Percentiles rank a stretch among this genome's conserved stretches.
These are phyloP conservation scores for Thymelicus lineola DNA, from an alignment of 2,888 invertebrate genomes.

Conservation along the genomic window DNA sequence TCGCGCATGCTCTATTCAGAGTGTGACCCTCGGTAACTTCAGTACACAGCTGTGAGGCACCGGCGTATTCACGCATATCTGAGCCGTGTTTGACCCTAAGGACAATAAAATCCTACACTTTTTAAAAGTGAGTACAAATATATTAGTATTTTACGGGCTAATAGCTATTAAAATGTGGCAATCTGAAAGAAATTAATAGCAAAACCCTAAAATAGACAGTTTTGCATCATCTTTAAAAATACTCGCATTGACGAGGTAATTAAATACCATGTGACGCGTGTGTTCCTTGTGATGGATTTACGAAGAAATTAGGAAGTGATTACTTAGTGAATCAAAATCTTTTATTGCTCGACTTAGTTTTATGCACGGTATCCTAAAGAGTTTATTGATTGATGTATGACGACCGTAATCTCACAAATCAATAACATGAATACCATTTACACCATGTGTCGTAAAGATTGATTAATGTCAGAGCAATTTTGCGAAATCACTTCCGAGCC, in stretches of 20 bases:
- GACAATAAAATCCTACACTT: slow-evolving; percentile 76
- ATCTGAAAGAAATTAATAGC: background rate
- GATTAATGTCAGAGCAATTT: slow-evolving; percentile 11
- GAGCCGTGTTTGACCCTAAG: slow-evolving; percentile 54
- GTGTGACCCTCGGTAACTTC: slow-evolving; percentile 67
- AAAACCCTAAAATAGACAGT: slow-evolving; percentile 32
- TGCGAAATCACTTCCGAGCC: background rate
- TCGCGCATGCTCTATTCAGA: slow-evolving; percentile 78
- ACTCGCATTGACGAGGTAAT: slow-evolving; percentile 23
- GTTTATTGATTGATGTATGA: slow-evolving; percentile 9
- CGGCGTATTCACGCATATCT: slow-evolving; percentile 45
- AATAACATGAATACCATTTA: slow-evolving; percentile 57
- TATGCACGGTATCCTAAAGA: background rate
- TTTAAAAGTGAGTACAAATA: slow-evolving; percentile 69
- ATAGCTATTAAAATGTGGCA: background rate
- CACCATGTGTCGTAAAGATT: slow-evolving; percentile 55
- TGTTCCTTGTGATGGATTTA: slow-evolving; percentile 5
- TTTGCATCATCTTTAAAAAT: slow-evolving; percentile 39
- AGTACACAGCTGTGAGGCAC: slow-evolving; percentile 71
- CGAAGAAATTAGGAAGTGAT: slow-evolving; percentile 33
- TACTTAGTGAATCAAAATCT: background rate
- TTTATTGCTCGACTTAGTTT: background rate
- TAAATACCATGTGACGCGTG: slow-evolving; percentile 31
- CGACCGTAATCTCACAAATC: slow-evolving; percentile 63
- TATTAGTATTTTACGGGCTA: slow-evolving; percentile 10